Percentiles rank a stretch among this genome's conserved stretches.
phyloP scores from a whole-genome alignment of 2,888 invertebrate genomes.

The Philopedon plagiatum region DNA sequence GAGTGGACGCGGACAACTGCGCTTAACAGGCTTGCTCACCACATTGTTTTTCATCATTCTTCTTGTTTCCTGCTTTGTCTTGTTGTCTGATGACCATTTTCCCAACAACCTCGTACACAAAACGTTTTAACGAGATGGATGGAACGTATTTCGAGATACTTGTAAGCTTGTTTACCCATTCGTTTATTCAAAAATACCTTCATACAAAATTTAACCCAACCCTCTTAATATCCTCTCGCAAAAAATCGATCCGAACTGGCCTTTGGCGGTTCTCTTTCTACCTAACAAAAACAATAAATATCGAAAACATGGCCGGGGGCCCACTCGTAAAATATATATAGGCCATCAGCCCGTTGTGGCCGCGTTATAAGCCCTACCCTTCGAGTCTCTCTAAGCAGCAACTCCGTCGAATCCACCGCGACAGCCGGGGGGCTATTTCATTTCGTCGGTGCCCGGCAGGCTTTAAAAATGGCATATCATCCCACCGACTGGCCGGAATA shows the following conservation, averaged over 20 bases:
- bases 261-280: slow-evolving; percentile 30
- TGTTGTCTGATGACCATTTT: too few relatives aligned
- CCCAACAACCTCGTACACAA: background rate
- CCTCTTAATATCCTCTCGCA: slow-evolving; percentile 26
- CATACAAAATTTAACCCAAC: slow-evolving; percentile 21
- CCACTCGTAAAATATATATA: slow-evolving; percentile 49
- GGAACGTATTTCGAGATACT: background rate
- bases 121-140: background rate
- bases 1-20: too few relatives aligned
- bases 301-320: slow-evolving; percentile 38
- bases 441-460: slow-evolving; percentile 13
- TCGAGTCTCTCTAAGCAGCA: slow-evolving; percentile 26
- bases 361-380: slow-evolving; percentile 33
- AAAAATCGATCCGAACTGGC: slow-evolving; percentile 31
- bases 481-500: background rate
- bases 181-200: slow-evolving; percentile 32
- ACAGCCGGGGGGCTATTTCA: slow-evolving; percentile 19
- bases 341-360: slow-evolving; percentile 43
- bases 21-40: too few relatives aligned
- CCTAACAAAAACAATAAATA: slow-evolving; percentile 47
- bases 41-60: too few relatives aligned
- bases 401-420: slow-evolving; percentile 23
- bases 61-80: too few relatives aligned
- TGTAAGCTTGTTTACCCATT: slow-evolving; percentile 8
- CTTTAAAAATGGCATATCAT: slow-evolving; percentile 12